Conservation (phyloP, 1,140 invertebrate species). For the Calliopsis andreniformis region DNA sequence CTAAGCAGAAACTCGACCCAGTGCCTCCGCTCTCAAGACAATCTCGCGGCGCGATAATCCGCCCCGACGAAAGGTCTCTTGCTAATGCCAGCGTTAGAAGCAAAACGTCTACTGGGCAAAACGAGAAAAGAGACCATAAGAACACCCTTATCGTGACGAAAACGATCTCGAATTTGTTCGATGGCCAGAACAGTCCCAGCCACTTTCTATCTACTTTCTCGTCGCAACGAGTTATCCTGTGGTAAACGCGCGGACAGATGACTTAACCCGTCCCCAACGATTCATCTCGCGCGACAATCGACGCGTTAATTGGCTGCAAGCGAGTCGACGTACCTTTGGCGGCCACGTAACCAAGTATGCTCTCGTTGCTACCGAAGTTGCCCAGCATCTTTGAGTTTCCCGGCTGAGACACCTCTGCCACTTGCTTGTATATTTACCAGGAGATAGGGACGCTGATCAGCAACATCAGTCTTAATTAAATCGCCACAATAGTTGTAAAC, state of each 20-base stretch:
- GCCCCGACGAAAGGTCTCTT: neutral
- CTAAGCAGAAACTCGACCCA: neutral
- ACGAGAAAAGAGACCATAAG: neutral
- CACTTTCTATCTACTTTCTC: constrained; percentile 52
- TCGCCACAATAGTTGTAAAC: neutral
- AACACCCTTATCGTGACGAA: constrained; percentile 33
- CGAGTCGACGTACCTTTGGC: constrained; percentile 65
- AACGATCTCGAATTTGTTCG: constrained; percentile 32
- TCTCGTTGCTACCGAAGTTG: constrained; percentile 74
- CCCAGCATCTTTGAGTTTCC: constrained; percentile 66
- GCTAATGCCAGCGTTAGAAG: neutral
- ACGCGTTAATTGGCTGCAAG: neutral
- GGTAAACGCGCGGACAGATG: neutral
- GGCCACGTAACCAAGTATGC: constrained; percentile 71
- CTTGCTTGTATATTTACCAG: no score
- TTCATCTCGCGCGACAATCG: neutral
- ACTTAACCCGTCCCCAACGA: neutral
- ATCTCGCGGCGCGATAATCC: constrained; percentile 13
- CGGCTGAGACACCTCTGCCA: constrained; percentile 1
- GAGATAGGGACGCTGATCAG: neutral
- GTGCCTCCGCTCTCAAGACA: neutral
- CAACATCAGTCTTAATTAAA: constrained; percentile 1
- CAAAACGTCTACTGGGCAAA: neutral
- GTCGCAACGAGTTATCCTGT: constrained; percentile 2
- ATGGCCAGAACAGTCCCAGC: neutral